Evolutionary conservation across 2,113 vertebrate species (phyloP), one percentile per base, ranked within the genome.

Genomic region (Proterorhinus semilunaris): DNA sequence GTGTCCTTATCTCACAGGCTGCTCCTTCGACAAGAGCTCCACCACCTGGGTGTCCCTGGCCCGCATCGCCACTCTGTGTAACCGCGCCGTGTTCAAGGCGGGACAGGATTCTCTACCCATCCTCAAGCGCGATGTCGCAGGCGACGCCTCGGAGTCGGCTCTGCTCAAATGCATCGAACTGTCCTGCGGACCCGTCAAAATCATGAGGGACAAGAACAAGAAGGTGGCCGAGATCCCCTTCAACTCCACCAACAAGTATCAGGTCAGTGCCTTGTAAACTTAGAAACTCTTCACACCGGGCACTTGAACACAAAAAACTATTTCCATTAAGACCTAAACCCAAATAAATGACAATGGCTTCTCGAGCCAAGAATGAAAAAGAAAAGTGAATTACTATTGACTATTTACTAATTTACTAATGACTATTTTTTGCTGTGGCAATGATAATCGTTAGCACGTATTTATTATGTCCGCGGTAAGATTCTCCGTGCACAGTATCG

Each of bases 171-270:
- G 95, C 52, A 97, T 96, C 0, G 95, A 97, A 85, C 78, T 96
- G 62, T 96, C 95, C 13, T 96, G 94, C 0, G 95, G 96, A 17
- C 65, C 93, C 0, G 94, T 97, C 69, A 96, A 95, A 69, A 76
- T 86, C 66, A 94, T 96, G 91, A 92, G 96, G 9, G 96, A 96
- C 12, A 95, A 94, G 71, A 94, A 94, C 87, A 96, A 96, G 89
- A 96, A 97, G 78, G 95, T 95, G 69, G 95, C 95, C 0, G 95
- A 96, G 89, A 96, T 96, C 66, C 95, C 95, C 12, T 96, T 97
- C 88, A 96, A 96, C 89, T 93, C 92, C 78, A 93, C 92, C 79
- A 93, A 94, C 86, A 91, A 91, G 75, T 92, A 93, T 72, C 93
- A 95, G 93, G 93, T 93, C 42, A 3, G 83, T 62, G n/a, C 9